Percentiles rank a stretch among this genome's conserved stretches.
Evolutionary conservation across 2,797 vertebrate species (phyloP).

Genomic region (Galaxias olidus): DNA sequence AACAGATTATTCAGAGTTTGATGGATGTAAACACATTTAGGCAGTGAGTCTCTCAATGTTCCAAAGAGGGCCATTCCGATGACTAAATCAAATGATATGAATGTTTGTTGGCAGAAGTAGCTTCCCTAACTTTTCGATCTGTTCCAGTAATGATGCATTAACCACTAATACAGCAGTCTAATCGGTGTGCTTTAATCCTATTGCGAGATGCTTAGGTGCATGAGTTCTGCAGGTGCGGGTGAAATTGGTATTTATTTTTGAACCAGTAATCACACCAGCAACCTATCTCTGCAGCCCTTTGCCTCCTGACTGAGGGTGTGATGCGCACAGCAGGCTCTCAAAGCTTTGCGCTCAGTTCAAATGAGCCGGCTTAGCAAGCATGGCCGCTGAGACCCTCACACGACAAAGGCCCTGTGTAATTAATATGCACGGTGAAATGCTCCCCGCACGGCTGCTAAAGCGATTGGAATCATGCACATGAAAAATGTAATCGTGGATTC

Average conservation of each 20-base stretch:
- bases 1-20: no score
- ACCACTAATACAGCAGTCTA: slow-evolving; percentile 61
- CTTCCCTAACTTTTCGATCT: slow-evolving; percentile 50
- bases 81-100: neutral
- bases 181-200: slow-evolving; percentile 64
- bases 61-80: no score
- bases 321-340: slow-evolving; percentile 86
- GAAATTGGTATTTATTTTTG: slow-evolving; percentile 82
- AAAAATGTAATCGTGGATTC: slow-evolving; percentile 92
- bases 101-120: slow-evolving; percentile 1
- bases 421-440: slow-evolving; percentile 96
- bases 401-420: slow-evolving; percentile 91
- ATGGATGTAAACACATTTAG: neutral
- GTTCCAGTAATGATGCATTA: slow-evolving; percentile 48
- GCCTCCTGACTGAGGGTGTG: slow-evolving; percentile 75
- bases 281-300: slow-evolving; percentile 72
- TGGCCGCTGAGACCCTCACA: slow-evolving; percentile 84
- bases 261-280: slow-evolving; percentile 81
- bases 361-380: slow-evolving; percentile 89
- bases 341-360: slow-evolving; percentile 81
- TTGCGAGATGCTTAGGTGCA: slow-evolving; percentile 63
- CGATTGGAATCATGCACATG: slow-evolving; percentile 91
- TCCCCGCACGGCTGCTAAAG: slow-evolving; percentile 87
- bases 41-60: no score
- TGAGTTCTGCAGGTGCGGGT: slow-evolving; percentile 76